Evolutionary conservation across 2,113 vertebrate genomes (phyloP).

Genomic region (Geothlypis trichas): DNA sequence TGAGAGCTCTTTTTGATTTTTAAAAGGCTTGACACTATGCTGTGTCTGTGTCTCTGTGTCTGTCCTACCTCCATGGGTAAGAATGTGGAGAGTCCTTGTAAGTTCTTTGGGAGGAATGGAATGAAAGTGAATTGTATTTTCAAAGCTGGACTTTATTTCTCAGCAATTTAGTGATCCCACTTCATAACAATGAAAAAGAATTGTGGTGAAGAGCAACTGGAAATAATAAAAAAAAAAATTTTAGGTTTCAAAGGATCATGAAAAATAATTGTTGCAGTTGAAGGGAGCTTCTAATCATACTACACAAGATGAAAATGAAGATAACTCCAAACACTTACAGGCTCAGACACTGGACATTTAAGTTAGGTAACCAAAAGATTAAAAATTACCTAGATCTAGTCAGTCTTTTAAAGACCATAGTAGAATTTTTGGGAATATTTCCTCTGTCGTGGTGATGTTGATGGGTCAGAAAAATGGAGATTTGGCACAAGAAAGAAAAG

Average conservation of each 20-base stretch:
- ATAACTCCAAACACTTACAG: background rate
- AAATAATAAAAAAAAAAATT: background rate
- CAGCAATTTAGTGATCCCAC: background rate
- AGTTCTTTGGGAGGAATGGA: background rate
- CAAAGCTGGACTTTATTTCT: background rate
- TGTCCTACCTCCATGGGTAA: background rate
- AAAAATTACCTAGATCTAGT: background rate
- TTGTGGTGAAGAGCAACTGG: background rate
- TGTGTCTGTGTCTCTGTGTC: background rate
- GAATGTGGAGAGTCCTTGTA: background rate
- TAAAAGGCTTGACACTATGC: background rate
- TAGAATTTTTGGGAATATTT: background rate
- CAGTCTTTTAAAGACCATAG: background rate
- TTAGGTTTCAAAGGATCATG: background rate
- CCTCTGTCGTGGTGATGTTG: accelerated
- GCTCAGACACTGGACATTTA: background rate
- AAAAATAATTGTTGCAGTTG: background rate
- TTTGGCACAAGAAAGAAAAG: background rate
- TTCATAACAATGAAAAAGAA: background rate
- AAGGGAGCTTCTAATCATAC: background rate
- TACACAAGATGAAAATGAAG: background rate
- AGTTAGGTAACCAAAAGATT: background rate
- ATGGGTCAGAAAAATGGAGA: background rate
- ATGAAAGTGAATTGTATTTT: background rate
- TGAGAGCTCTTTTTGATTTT: background rate